Evolutionary conservation across 2,888 invertebrate genomes (phyloP), one percentile per base, ranked within the genome.

Genomic region (Macrostomum cliftonense): DNA sequence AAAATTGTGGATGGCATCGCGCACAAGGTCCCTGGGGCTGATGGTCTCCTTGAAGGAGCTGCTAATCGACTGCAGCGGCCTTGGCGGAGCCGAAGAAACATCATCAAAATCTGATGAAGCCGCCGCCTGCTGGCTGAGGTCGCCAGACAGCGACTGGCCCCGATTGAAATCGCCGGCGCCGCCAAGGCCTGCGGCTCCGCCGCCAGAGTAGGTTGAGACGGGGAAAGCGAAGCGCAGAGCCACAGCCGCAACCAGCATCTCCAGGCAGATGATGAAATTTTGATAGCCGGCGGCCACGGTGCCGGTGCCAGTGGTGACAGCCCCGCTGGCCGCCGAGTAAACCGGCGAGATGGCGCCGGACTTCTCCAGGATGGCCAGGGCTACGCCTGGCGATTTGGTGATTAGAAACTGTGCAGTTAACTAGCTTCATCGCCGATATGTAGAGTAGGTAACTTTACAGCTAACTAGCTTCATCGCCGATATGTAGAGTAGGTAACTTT

Each of bases 41-140:
- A 75, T 75, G 13, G 74, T 75, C 58, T 74, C 77, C 79, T 91
- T 95, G 61, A 97, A 79, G 73, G 93, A 95, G 74, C 85, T 87
- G 49, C 91, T 91, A 73, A 97, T 97, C 67, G 91, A 91, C 75
- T 97, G 95, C 83, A 97, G 89, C 37, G 93, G 95, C 57, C 95
- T 89, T 50, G 87, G 85, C 59, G 89, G 79, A 62, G 20, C 28
- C 4, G 28, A 4, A 4, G 28, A 20, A 7, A 2, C 43, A 12
- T 9, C 42, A 9, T 28, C 28, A 4, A 28, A 28, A 4, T 28
- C 28, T 9, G 28, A 28, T 9, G 28, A 28, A 28, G 28, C 28
- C 28, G 28, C 28, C 28, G 28, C 28, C 28, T 28, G 28, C 28
- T 28, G 28, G 28, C 28, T 28, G 28, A 9, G 28, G 28, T 28